Conservation (phyloP, 2,888 invertebrate genomes). For the Endomychus coccineus region DNA sequence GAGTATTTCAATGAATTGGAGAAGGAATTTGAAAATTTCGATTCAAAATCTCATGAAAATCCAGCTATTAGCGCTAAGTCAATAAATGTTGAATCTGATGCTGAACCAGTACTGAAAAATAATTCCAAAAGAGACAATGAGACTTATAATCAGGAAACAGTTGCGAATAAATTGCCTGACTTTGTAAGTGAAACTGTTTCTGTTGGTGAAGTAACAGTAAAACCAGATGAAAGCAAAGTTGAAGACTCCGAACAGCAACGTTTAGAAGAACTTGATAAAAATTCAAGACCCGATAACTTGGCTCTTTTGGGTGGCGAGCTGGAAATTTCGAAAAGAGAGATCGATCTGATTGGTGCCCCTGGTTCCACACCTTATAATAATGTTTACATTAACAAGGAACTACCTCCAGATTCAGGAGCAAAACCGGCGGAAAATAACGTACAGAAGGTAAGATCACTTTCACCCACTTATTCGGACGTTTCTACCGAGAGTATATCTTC, state of each 20-base stretch:
- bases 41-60: neutral
- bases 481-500: conserved; percentile 15
- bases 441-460: conserved; percentile 24
- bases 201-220: neutral
- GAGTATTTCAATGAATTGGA: conserved; percentile 39
- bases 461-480: conserved; percentile 34
- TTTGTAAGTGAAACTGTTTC: neutral
- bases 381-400: conserved; percentile 36
- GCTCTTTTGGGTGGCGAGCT: conserved; percentile 1
- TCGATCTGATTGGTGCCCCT: conserved; percentile 37
- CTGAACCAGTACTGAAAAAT: neutral
- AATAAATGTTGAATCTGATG: too few relatives aligned
- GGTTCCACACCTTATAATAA: conserved; percentile 44
- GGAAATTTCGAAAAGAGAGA: conserved; percentile 23
- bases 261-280: conserved; percentile 18
- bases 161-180: neutral
- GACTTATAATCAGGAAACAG: too few relatives aligned
- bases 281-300: conserved; percentile 8
- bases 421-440: conserved; percentile 26
- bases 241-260: conserved; percentile 13
- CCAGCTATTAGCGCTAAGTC: too few relatives aligned
- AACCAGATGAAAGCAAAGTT: conserved; percentile 24
- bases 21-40: conserved; percentile 24
- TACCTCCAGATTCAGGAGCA: too few relatives aligned
- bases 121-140: too few relatives aligned